Base-by-base conservation (phyloP, 2,797 vertebrate genomes). In the Naso thynnoides region DNA sequence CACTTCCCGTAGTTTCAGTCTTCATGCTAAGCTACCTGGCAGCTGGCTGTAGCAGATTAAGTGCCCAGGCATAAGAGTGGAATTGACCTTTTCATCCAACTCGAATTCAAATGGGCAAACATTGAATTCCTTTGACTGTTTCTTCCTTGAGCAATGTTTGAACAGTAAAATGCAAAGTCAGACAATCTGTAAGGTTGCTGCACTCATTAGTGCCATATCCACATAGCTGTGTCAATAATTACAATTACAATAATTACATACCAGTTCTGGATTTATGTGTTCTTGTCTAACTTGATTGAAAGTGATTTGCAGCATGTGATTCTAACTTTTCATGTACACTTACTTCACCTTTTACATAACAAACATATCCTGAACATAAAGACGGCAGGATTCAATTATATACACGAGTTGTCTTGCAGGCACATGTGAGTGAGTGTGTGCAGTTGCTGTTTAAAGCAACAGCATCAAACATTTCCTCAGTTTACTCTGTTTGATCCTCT, bases 211-310 rank as follows among this genome's bases (percentile, higher is more conserved):
- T 45, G 24, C 36, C 23, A 6, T 49, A 26, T 58, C 26, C 21
- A 19, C 61, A 44, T 8, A 45, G 59, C 45, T 57, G n/a, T n/a
- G n/a, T n/a, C n/a, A n/a, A n/a, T n/a, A n/a, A n/a, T n/a, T n/a
- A n/a, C n/a, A n/a, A n/a, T n/a, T n/a, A n/a, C n/a, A n/a, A n/a
- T n/a, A n/a, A n/a, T n/a, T 53, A 23, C 54, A 61, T 41, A 66
- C 45, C 21, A 41, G 29, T 68, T 78, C 61, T 54, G 54, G 60
- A 44, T 76, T 63, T 49, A 70, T 54, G 52, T 64, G 45, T 78
- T 61, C 41, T 49, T 33, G n/a, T 31, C 42, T 19, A n/a, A 16
- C 31, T 56, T 70, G 29, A 80, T 76, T 41, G 77, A 59, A 53
- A 69, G 42, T 60, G 76, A 69, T 69, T 61, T 41, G 16, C 16